These are phyloP conservation scores for Brachyptera risi DNA, from an alignment of 2,888 invertebrate species.

Conservation along the genomic window DNA sequence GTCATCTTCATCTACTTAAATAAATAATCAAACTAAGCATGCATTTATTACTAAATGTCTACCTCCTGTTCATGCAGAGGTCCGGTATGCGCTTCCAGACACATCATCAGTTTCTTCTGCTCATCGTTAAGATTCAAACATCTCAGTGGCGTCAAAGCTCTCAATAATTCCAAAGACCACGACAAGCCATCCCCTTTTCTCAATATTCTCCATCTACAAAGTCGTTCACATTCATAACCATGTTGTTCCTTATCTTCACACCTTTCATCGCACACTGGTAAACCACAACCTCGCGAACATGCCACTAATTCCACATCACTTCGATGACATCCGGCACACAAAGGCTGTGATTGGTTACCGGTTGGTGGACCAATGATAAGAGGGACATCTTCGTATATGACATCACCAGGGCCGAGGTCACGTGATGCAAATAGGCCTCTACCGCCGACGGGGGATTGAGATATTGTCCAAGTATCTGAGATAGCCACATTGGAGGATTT, in stretches of 20 bases:
- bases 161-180: conserved; percentile 43
- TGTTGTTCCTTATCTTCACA: conserved; percentile 60
- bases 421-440: conserved; percentile 67
- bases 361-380: conserved; percentile 66
- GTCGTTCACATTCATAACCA: conserved; percentile 55
- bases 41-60: too few relatives aligned
- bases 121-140: conserved; percentile 45
- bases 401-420: conserved; percentile 62
- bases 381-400: conserved; percentile 67
- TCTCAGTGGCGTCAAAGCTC: conserved; percentile 47
- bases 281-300: conserved; percentile 51
- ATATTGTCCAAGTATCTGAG: conserved; percentile 53
- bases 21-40: too few relatives aligned
- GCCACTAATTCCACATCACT: conserved; percentile 10
- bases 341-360: conserved; percentile 48
- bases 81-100: conserved; percentile 52
- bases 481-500: background rate
- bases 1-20: too few relatives aligned
- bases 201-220: background rate
- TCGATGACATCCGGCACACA: conserved; percentile 57
- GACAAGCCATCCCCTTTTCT: background rate
- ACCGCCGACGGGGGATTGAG: conserved; percentile 59
- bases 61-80: conserved; percentile 55
- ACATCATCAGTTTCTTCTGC: conserved; percentile 49
- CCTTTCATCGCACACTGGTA: conserved; percentile 62